Evolutionary conservation across 1,140 invertebrate genomes (phyloP).

Genomic region (Trinorchestia longiramus): DNA sequence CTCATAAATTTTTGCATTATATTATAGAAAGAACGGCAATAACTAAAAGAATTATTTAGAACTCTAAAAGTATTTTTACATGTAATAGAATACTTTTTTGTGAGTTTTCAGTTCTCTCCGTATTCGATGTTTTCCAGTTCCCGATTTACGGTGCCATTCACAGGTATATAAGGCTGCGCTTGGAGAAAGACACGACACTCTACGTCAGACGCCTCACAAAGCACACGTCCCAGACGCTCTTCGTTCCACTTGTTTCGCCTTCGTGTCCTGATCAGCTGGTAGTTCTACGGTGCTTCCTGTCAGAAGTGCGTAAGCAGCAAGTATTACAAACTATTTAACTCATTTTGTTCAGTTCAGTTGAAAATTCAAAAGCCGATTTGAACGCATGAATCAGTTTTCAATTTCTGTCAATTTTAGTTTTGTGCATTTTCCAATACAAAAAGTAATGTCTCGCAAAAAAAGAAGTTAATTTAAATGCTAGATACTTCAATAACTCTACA

Average conservation of each 20-base stretch:
- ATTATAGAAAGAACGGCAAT: too few species aligned
- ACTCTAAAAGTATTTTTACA: neutral
- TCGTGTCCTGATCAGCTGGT: neutral
- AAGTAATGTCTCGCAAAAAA: too few species aligned
- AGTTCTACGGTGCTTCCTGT: neutral
- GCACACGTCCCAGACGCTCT: neutral
- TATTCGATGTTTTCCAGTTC: neutral
- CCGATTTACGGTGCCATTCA: neutral
- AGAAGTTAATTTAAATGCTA: too few species aligned
- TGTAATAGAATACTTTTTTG: neutral
- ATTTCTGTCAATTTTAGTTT: too few species aligned
- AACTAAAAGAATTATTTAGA: neutral
- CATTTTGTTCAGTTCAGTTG: neutral
- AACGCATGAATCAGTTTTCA: neutral
- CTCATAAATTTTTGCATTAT: too few species aligned
- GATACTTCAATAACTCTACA: too few species aligned
- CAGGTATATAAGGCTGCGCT: neutral
- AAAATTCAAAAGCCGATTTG: neutral
- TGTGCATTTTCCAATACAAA: too few species aligned
- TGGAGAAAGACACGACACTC: neutral
- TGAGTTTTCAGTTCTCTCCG: neutral
- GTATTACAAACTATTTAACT: neutral
- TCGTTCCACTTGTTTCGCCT: too few species aligned
- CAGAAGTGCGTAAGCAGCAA: neutral
- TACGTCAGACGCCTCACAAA: neutral